A percentile compares a stretch with the other conserved stretches of the same genome.
phyloP scores from a whole-genome alignment of 2,113 vertebrate genomes.

The Sceloporus undulatus region DNA sequence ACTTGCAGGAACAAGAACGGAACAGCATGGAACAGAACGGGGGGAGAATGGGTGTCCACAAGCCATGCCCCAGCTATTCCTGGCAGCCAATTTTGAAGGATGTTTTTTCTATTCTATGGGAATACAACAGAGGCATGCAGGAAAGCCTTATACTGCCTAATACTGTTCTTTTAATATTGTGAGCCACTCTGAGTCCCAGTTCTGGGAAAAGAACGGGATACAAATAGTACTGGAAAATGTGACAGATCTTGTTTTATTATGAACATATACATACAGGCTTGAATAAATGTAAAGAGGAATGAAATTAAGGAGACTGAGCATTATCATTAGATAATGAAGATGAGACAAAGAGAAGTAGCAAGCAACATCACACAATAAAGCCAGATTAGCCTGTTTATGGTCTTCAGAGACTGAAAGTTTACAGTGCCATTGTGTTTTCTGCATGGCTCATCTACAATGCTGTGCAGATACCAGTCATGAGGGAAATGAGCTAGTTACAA shows the following conservation, averaged over 20 bases:
- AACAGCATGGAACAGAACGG: too few species aligned
- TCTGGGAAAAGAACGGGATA: too few species aligned
- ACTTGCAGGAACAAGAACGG: too few species aligned
- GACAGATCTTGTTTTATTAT: background rate
- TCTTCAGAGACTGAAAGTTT: conserved; percentile 15
- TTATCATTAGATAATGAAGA: conserved; percentile 20
- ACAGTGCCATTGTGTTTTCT: background rate
- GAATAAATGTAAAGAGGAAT: background rate
- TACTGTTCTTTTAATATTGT: too few species aligned
- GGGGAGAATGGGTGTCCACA: too few species aligned
- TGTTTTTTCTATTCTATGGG: too few species aligned
- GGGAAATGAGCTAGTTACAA: background rate
- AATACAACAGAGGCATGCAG: too few species aligned
- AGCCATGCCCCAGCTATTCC: too few species aligned
- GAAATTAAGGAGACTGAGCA: background rate
- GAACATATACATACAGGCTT: background rate
- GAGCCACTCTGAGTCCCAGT: too few species aligned
- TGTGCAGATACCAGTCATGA: background rate
- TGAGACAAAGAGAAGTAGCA: background rate
- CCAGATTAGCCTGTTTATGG: background rate
- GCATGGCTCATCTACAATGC: background rate
- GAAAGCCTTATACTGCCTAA: too few species aligned
- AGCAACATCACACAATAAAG: conserved; percentile 14
- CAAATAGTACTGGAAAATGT: background rate
- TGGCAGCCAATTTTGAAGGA: too few species aligned